Evolutionary conservation across 2,797 vertebrate species (phyloP).

Genomic region (Acanthopagrus latus): DNA sequence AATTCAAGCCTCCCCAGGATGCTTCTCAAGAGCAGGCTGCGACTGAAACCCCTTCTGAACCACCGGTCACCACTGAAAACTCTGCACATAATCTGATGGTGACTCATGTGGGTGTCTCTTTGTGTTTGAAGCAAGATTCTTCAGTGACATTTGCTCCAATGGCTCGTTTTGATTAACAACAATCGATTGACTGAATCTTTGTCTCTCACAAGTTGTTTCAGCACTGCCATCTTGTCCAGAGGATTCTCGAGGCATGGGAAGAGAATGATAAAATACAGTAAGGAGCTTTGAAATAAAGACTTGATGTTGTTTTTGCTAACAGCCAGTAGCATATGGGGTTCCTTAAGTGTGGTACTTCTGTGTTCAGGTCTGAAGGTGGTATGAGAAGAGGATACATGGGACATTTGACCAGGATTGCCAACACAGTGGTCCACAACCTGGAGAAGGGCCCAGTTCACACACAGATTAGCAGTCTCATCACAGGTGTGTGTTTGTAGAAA

Average conservation of each 20-base stretch:
- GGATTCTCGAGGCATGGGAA: constrained; percentile 97
- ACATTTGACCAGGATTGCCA: constrained; percentile 97
- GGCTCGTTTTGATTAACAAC: constrained; percentile 5
- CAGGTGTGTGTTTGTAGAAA: constrained; percentile 59
- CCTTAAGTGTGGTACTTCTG: neutral
- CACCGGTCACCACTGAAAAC: constrained; percentile 59
- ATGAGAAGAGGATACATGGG: constrained; percentile 98
- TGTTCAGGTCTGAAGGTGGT: constrained; percentile 91
- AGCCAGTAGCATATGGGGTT: neutral
- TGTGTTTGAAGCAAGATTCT: constrained; percentile 20
- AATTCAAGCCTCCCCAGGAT: constrained; percentile 55
- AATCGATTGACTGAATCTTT: constrained; percentile 30
- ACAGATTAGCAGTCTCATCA: constrained; percentile 80
- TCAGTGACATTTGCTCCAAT: neutral
- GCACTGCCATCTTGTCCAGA: constrained; percentile 94
- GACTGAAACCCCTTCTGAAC: constrained; percentile 48
- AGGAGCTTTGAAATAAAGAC: constrained; percentile 61
- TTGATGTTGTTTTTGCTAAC: constrained; percentile 5
- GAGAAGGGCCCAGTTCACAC: constrained; percentile 91
- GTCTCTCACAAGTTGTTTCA: constrained; percentile 91
- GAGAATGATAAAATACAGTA: constrained; percentile 98
- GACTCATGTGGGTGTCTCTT: constrained; percentile 88
- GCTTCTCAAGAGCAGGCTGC: constrained; percentile 65
- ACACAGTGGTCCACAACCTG: constrained; percentile 94
- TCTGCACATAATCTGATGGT: constrained; percentile 89